Conservation (phyloP, 2,888 invertebrate genomes). For the Xestia c-nigrum region DNA sequence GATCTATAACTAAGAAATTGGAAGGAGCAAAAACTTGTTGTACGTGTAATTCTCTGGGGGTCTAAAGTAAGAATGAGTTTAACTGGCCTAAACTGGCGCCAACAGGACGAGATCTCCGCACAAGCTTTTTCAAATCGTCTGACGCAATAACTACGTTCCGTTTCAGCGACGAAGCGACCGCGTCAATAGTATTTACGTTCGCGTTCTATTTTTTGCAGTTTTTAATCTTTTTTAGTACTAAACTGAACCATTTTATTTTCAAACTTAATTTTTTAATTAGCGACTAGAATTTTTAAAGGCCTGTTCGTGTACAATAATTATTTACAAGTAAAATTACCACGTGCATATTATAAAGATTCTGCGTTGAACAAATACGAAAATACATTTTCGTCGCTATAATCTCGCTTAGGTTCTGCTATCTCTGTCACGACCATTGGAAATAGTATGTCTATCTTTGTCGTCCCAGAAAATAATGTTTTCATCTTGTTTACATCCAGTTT, state of each 20-base stretch:
- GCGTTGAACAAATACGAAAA: conserved; percentile 20
- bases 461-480: conserved; percentile 19
- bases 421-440: conserved; percentile 19
- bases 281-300: not conserved
- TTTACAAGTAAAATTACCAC: not conserved
- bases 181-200: not conserved
- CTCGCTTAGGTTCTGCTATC: conserved; percentile 32
- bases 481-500: conserved; percentile 31
- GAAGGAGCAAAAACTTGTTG: conserved; percentile 15
- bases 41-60: conserved; percentile 44
- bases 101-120: conserved; percentile 38
- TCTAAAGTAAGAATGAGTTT: conserved; percentile 49
- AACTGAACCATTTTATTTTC: not conserved
- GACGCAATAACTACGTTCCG: conserved; percentile 63
- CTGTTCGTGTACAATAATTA: not conserved
- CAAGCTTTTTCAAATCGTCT: conserved; percentile 47
- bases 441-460: conserved; percentile 31
- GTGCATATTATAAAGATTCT: not conserved
- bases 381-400: conserved; percentile 17
- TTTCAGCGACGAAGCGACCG: conserved; percentile 27
- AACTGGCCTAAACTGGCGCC: conserved; percentile 45
- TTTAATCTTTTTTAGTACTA: not conserved
- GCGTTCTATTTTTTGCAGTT: not conserved
- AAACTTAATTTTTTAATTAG: not conserved
- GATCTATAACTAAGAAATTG: conserved; percentile 3